Base-by-base conservation (phyloP, 1,140 invertebrate species). In the Scaptomyza graminum region DNA sequence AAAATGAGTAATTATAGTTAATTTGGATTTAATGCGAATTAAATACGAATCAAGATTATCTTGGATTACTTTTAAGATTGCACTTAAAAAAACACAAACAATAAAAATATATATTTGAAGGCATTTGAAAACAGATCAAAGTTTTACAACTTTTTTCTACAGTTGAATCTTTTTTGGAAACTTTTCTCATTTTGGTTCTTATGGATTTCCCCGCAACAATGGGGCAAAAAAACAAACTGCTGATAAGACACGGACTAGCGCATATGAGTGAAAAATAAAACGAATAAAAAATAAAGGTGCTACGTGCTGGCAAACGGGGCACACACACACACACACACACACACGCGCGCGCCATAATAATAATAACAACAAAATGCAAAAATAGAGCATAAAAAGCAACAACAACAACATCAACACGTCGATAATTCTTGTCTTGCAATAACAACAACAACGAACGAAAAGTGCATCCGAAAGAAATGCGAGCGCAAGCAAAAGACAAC, bases 211-310 rank as follows among this genome's bases (percentile, higher is more conserved):
- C 56, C 51, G 22, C 31, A 56, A 55, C 61, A 46, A 16, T 47
- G 47, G 16, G 8, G 47, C 41, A 67, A 37, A 22, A 72, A 22
- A 65, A 60, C 46, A 72, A 69, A 60, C 13, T 54, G 28, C 56
- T 68, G 80, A 84, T 84, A 84, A 84, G 80, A 64, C 59, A 43
- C 74, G 65, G 60, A 76, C 50, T 73, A 52, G 18, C 55, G 7
- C 37, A 64, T 63, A 49, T 56, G 69, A 67, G 56, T 67, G 39
- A 65, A 52, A 34, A 72, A 46, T 15, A 52, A 67, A 37, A 55
- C 15, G 31, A 39, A 54, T 56, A 63, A 18, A 66, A 74, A 74
- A 50, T 57, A 63, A 56, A 62, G 65, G 64, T 65, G 44, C 22
- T 69, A 73, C 72, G 63, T 76, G 68, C 37, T 61, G 49, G 43